Evolutionary conservation across 2,888 invertebrate genomes (phyloP), one percentile per base, ranked within the genome.

Genomic region (Hirtodrosophila confusa): DNA sequence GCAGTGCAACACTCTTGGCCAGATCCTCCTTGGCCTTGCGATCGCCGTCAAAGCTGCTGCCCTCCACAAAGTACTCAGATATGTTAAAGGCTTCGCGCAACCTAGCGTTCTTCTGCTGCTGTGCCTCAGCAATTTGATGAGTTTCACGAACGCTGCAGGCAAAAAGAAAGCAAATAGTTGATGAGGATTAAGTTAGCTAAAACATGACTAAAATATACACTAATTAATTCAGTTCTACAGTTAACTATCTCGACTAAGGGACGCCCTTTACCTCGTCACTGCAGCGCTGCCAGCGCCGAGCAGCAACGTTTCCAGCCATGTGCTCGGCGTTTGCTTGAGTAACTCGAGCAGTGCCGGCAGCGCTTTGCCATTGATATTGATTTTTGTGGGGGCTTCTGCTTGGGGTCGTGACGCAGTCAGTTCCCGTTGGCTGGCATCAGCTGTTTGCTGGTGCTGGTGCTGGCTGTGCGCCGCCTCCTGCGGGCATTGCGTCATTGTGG

Each of bases 81-180:
- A 99, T 97, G 60, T 98, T 98, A 91, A 99, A 98, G 4, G 98
- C 99, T 91, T 97, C 97, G 55, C 98, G 95, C 67, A 99, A 93
- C 58, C 96, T 95, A 2, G 97, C 97, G 93, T 99, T 99, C 92
- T 98, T 98, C 92, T 97, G 97, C 89, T 97, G 96, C 91, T 98
- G 98, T 24, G 98, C 98, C 91, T 97, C 97, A 0, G 99, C 98
- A 74, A 98, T 95, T 92, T 98, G 97, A 93, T 99, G 99, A 45
- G 98, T 98, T 91, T 98, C 98, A 69, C 96, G 96, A 69, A 97
- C 97, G 92, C 97, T 97, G 93, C 0, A 85, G 79, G 17, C 6
- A 50, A 24, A 11, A 56, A 36, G 40, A 1, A 45, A n/a, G 39
- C 2, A 2, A n/a, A 0, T 17, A 9, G 2, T 31, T 50, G 53